Conservation (phyloP, 2,797 vertebrate species). For the Meriones psammophilus region DNA sequence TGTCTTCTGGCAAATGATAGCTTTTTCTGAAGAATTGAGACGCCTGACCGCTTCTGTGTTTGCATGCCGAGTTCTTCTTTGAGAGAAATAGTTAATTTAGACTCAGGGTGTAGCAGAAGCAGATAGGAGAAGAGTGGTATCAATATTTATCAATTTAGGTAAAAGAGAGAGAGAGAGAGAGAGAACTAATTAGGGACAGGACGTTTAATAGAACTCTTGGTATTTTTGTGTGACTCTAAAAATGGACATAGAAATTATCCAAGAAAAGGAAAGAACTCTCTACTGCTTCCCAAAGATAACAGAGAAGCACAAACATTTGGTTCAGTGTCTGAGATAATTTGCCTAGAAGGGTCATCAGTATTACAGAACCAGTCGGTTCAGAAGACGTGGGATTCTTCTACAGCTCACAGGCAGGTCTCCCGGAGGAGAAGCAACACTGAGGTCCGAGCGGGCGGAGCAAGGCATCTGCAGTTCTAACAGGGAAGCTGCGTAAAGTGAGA, state of each 20-base stretch:
- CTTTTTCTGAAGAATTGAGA: slow-evolving; percentile 49
- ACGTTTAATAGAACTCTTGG: neutral
- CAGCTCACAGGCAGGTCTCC: neutral
- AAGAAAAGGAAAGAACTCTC: slow-evolving; percentile 8
- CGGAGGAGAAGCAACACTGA: neutral
- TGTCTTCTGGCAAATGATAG: neutral
- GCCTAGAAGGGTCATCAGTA: slow-evolving; percentile 26
- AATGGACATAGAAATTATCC: slow-evolving; percentile 15
- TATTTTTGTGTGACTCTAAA: neutral
- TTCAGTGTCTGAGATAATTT: neutral
- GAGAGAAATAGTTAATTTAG: slow-evolving; percentile 74
- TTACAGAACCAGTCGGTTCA: neutral
- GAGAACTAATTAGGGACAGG: neutral
- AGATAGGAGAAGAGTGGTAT: neutral
- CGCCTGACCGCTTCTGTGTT: slow-evolving; percentile 51
- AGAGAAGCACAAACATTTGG: slow-evolving; percentile 38
- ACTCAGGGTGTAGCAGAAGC: neutral
- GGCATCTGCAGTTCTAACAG: slow-evolving; percentile 31
- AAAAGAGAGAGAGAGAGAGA: no score
- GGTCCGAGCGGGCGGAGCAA: neutral
- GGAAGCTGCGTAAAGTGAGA: slow-evolving; percentile 2
- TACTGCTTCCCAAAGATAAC: neutral
- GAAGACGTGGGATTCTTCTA: neutral
- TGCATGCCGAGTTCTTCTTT: slow-evolving; percentile 40
- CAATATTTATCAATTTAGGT: neutral